Evolutionary conservation across 2,113 vertebrate species (phyloP).

Genomic region (Alouatta palliata): DNA sequence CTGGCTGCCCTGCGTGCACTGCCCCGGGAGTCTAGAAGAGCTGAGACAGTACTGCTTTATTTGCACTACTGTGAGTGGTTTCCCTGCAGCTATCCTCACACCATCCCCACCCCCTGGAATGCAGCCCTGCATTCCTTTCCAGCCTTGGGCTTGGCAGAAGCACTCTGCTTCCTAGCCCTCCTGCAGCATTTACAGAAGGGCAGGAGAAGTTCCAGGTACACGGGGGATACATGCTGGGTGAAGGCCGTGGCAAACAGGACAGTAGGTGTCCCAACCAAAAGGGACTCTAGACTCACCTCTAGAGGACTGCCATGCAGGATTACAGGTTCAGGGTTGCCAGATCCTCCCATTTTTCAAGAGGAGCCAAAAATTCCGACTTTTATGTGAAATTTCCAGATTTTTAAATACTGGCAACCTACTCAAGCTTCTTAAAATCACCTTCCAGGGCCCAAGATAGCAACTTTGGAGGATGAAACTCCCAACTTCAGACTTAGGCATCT

Average conservation of each 20-base stretch:
- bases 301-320: not conserved
- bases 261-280: not conserved
- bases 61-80: not conserved
- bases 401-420: constrained; percentile 24
- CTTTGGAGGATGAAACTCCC: not conserved
- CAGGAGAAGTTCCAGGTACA: not conserved
- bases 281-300: not conserved
- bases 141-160: not conserved
- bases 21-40: not conserved
- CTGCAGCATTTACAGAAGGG: not conserved
- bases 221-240: not conserved
- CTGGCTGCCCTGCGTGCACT: not conserved
- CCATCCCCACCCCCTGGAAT: not conserved
- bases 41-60: not conserved
- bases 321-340: not conserved
- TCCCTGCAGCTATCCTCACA: not conserved
- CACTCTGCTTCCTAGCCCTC: not conserved
- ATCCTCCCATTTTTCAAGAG: not conserved
- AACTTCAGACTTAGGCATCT: not conserved
- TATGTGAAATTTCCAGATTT: constrained; percentile 36
- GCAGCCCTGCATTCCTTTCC: not conserved
- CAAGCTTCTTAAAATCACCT: not conserved
- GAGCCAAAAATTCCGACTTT: constrained; percentile 26
- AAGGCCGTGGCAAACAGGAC: not conserved
- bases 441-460: not conserved